Evolutionary conservation across 1,140 invertebrate genomes (phyloP), one percentile per base, ranked within the genome.

Genomic region (Rhynchophorus ferrugineus): DNA sequence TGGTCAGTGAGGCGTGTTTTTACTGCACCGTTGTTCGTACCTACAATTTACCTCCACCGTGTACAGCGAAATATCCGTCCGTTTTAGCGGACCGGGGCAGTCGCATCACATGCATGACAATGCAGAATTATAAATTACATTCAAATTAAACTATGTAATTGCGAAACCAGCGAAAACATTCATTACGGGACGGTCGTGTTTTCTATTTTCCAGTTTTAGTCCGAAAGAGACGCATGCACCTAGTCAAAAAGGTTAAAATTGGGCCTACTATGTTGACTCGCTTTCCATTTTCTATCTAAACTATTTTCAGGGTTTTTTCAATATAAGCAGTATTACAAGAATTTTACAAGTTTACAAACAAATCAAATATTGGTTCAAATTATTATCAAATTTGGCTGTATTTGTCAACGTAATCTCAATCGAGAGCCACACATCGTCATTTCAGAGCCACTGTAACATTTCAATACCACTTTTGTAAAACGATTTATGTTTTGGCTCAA

Each of bases 121-220:
- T 65, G 63, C 63, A 52, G 62, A 68, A 68, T 69, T 69, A 69
- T 69, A 69, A 69, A 69, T 69, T 69, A 69, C 68, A 66, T 68
- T 69, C 62, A 66, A 69, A 69, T 69, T 69, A 69, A 69, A 69
- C 68, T 69, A 69, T 68, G 66, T 69, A 68, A 69, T 69, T 69
- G 68, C 66, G 63, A 69, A 66, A 65, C 65, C 61, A 49, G 59
- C 60, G 59, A 62, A 65, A 59, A 65, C 66, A 68, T 68, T 61
- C 66, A 63, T 68, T 68, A 68, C 47, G 38, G 18, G 16, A 46
- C 49, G 36, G 21, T 37, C 42, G 49, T 49, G 53, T 50, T 39
- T 54, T 48, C 24, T 53, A 24, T 57, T 41, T 39, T 20, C 38
- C 34, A n/a, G 47, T 49, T 49, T 49, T 49, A 42, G 24, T 49